Percentiles rank a stretch among this genome's conserved stretches.
Evolutionary conservation across 2,797 vertebrate genomes (phyloP).

Genomic region (Balearica regulorum): DNA sequence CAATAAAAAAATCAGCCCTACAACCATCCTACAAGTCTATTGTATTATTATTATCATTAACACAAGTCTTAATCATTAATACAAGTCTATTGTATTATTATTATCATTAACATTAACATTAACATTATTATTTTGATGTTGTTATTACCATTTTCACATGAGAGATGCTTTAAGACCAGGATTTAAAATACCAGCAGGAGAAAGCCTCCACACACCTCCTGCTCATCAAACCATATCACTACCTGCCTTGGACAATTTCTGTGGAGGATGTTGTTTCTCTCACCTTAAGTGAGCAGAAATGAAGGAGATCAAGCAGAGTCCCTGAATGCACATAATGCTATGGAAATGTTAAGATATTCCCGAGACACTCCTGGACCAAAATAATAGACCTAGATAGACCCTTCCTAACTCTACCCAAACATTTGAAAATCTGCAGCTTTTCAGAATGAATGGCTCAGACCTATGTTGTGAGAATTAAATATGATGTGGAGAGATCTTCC

Average conservation of each 20-base stretch:
- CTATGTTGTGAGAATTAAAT: not conserved
- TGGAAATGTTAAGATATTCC: not conserved
- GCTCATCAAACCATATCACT: not conserved
- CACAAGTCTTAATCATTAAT: no score
- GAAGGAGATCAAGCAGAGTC: not conserved
- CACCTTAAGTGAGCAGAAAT: not conserved
- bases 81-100: not conserved
- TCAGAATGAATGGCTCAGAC: not conserved
- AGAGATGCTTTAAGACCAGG: not conserved
- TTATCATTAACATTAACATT: not conserved
- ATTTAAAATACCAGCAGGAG: not conserved
- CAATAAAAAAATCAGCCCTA: not conserved
- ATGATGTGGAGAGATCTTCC: not conserved
- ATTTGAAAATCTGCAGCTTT: not conserved
- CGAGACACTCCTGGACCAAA: not conserved
- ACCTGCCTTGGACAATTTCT: not conserved
- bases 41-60: not conserved
- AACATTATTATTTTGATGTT: not conserved
- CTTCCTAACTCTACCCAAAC: not conserved
- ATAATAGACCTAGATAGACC: not conserved
- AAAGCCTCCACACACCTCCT: not conserved
- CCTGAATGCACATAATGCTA: not conserved
- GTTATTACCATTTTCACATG: not conserved
- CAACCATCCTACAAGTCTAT: not conserved
- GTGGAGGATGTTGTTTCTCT: not conserved